These are phyloP conservation scores for Platygyra sinensis DNA, from an alignment of 64 coral and sea anemone species.

Conservation along the genomic window DNA sequence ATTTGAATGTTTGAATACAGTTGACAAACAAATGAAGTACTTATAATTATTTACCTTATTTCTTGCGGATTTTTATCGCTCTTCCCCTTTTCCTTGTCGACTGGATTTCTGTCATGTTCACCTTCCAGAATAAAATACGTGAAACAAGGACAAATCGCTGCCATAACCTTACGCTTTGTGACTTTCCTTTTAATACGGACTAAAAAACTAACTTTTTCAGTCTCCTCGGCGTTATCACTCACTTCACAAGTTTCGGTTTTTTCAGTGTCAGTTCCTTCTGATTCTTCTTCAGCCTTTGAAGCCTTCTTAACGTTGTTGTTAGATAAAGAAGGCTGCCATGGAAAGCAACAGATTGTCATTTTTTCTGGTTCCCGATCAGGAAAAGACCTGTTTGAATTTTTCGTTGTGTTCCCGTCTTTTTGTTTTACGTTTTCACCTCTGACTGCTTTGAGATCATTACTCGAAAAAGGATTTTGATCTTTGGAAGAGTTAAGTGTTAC, in stretches of 20 bases:
- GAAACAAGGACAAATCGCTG: conserved; percentile 3
- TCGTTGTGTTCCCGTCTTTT: too few species aligned
- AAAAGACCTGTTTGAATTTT: not conserved
- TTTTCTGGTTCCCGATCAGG: not conserved
- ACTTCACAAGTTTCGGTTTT: not conserved
- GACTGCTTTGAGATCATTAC: not conserved
- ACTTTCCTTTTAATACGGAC: not conserved
- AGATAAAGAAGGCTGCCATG: not conserved
- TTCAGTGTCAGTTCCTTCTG: not conserved
- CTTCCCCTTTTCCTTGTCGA: not conserved
- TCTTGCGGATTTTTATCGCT: not conserved
- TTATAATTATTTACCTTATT: not conserved
- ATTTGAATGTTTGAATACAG: too few species aligned
- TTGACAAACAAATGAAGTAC: not conserved
- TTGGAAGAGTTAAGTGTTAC: not conserved
- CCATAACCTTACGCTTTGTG: conserved; percentile 8
- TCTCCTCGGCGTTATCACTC: too few species aligned
- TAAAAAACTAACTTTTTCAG: not conserved
- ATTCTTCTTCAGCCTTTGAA: not conserved
- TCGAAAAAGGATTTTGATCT: not conserved
- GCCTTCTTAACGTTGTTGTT: not conserved
- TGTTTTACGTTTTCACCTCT: not conserved
- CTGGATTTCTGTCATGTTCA: not conserved
- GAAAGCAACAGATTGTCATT: conserved; percentile 2
- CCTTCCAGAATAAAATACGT: not conserved